Conservation (phyloP, 2,888 invertebrate species). For the Ischnura elegans region DNA sequence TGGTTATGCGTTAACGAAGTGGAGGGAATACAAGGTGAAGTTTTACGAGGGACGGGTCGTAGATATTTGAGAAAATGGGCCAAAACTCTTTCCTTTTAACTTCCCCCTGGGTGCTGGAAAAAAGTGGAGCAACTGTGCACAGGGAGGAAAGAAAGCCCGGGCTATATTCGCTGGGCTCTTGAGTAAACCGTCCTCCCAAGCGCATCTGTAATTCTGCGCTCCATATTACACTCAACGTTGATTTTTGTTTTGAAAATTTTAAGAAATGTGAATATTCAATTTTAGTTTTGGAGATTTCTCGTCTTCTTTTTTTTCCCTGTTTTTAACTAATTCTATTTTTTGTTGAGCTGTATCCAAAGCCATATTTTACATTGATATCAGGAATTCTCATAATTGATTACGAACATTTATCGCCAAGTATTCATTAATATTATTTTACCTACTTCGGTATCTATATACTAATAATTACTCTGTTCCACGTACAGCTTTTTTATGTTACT, state of each 20-base stretch:
- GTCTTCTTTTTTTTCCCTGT: too few species aligned
- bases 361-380: too few species aligned
- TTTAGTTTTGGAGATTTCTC: too few species aligned
- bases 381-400: too few species aligned
- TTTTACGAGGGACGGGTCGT: neutral
- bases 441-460: too few species aligned
- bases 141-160: neutral
- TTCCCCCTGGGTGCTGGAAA: neutral
- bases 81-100: constrained; percentile 18
- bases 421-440: too few species aligned
- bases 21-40: neutral
- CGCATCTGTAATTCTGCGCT: neutral
- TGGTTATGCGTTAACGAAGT: neutral
- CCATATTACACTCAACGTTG: neutral
- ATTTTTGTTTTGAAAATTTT: neutral
- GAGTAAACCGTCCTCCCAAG: neutral
- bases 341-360: too few species aligned
- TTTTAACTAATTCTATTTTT: too few species aligned
- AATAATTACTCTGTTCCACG: too few species aligned
- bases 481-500: too few species aligned
- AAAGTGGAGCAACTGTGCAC: neutral
- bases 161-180: neutral
- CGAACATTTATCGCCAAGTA: too few species aligned
- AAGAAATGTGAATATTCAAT: too few species aligned
- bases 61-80: constrained; percentile 31